Base-by-base conservation (phyloP, 2,888 invertebrate species). In the Theretra japonica region DNA sequence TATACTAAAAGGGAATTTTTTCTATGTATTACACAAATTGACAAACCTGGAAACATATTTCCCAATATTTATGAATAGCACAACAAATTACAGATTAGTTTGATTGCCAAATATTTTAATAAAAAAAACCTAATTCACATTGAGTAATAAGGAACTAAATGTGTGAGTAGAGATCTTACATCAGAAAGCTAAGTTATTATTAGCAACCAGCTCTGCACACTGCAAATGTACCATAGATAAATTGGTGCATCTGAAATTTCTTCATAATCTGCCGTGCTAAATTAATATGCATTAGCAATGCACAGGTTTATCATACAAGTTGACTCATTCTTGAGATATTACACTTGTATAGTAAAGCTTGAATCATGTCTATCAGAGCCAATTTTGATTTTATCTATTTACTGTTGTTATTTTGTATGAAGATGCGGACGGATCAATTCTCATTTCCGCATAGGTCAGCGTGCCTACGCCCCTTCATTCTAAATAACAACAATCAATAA, bases 161-260 rank as follows among this genome's bases (percentile, higher is more conserved):
- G 8, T 58, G 58, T 58, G 25, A 41, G 1, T 11, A 30, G 19
- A 58, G 58, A 58, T 25, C 21, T 62, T 62, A 23, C 41, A 65
- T 65, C 17, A 17, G 48, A 65, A 48, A 21, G 41, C 17, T 17
- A 15, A 65, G 48, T 41, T 65, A 23, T 23, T 48, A 65, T 33
- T 62, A 33, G 59, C 11, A 23, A 1, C 19, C 0, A 28, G 23
- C 62, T 65, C 41, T 48, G 65, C 41, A 65, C 15, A 23, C 23
- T 23, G 21, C 41, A 62, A 65, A 65, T 23, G 23, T 65, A 65
- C 65, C 41, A 65, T 23, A 65, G 70, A 58, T 70, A 60, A 48
- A 65, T 48, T 65, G 21, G n/a, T 41, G 1, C 62, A 65, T 48
- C 65, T 65, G 48, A 48, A 48, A 41, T 48, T 65, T 65, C 23